Evolutionary conservation across 2,888 invertebrate genomes (phyloP), one percentile per base, ranked within the genome.

Genomic region (Lasioglossum marginatum): DNA sequence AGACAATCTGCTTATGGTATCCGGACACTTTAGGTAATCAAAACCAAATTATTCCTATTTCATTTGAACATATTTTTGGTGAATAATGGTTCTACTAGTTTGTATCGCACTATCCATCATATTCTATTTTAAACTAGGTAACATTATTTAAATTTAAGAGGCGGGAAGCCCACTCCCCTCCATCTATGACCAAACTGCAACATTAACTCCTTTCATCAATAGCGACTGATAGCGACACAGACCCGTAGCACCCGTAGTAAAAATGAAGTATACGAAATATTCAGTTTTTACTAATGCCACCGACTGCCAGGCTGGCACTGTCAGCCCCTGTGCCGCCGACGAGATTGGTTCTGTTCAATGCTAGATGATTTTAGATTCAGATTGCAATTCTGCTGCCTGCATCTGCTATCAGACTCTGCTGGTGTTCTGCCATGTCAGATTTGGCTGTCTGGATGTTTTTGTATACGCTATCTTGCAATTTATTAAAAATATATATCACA

Each of bases 1-100:
- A 89, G 77, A 91, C 85, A n/a, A 81, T 92, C 23, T 91, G 86
- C 52, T 45, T 83, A 19, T 92, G 91, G 88, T 89, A 90, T 79
- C 77, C 91, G 14, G 52, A 83, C 27, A 88, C 82, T 48, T 86
- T 92, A 72, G 91, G 92, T 92, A 90, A 86, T 6, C 2, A 0
- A 45, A 52, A 43, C 16, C 1, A 19, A 43, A 63, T 71, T 34
- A 70, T 4, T 68, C 48, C 14, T 57, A 37, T 45, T 23, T 16
- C 40, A n/a, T 66, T 66, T 19, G 6, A 60, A n/a, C 57, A 57
- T n/a, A 48, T 48, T 48, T 48, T 48, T 48, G 5, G 6, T 6
- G 48, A 48, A 48, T 48, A 48, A 19, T 48, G 48, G 48, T 19
- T 19, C 48, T 48, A 48, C 48, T 60, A 60, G 14, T 63, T 63